Evolutionary conservation across 2,797 vertebrate genomes (phyloP).

Genomic region (Microcaecilia unicolor): DNA sequence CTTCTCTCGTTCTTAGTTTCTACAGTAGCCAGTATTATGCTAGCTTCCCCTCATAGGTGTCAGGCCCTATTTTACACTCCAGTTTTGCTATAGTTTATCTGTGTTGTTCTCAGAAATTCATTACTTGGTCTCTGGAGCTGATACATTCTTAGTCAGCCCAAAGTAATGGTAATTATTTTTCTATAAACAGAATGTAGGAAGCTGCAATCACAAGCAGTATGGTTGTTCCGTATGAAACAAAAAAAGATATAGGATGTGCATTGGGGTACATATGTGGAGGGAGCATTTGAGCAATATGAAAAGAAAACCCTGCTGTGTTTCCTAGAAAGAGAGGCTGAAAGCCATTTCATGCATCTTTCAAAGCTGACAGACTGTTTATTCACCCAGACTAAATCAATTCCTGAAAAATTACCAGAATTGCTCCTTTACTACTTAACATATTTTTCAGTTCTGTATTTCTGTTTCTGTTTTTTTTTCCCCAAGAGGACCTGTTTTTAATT

Average conservation of each 20-base stretch:
- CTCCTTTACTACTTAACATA: constrained; percentile 16
- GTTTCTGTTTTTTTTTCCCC: constrained; percentile 32
- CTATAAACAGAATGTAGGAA: no score
- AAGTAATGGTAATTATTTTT: no score
- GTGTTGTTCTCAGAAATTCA: neutral
- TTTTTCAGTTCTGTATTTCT: constrained; percentile 23
- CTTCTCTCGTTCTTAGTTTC: no score
- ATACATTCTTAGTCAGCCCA: accelerated
- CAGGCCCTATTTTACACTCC: no score
- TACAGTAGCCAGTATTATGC: no score
- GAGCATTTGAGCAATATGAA: neutral
- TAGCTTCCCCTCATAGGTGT: no score
- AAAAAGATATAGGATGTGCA: no score
- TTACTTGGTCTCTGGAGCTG: neutral
- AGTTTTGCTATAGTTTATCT: no score
- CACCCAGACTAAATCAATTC: constrained; percentile 21
- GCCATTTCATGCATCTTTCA: neutral
- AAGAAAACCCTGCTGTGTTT: constrained; percentile 6
- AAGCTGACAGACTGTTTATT: constrained; percentile 16
- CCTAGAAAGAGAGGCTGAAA: constrained; percentile 23
- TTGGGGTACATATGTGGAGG: neutral
- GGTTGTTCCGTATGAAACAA: no score
- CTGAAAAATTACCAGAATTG: constrained; percentile 14
- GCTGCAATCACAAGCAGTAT: no score
- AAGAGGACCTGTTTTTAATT: constrained; percentile 58